A percentile compares a stretch with the other conserved stretches of the same genome.
Conservation (phyloP, 2,888 invertebrate species). For the Arenicola marina region DNA sequence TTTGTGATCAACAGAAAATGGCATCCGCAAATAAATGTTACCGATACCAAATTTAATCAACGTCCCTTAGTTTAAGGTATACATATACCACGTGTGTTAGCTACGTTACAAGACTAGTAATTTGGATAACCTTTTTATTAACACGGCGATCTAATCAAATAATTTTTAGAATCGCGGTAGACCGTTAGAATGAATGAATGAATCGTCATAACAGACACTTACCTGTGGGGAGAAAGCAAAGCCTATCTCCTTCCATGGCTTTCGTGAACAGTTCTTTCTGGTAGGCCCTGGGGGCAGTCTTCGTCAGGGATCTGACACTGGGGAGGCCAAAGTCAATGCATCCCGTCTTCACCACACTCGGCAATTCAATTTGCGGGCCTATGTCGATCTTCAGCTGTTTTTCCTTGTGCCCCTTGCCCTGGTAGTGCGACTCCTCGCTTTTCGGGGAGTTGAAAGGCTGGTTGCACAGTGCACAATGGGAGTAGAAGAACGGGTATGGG, state of each 20-base stretch:
- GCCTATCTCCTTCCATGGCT: conserved; percentile 40
- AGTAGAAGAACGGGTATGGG: background rate
- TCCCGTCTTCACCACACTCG: background rate
- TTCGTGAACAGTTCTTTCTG: conserved; percentile 47
- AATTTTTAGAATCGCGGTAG: background rate
- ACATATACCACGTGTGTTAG: no score
- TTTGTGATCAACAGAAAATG: background rate
- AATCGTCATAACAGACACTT: background rate
- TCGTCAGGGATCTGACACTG: no score
- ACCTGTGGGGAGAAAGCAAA: conserved; percentile 54
- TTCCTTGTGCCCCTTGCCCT: conserved; percentile 30
- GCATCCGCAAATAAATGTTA: no score
- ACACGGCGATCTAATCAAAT: background rate
- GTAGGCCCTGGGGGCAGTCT: conserved; percentile 40
- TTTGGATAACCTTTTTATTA: no score
- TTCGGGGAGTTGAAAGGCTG: conserved; percentile 26
- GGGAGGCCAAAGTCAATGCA: no score
- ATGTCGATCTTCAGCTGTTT: conserved; percentile 22
- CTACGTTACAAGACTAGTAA: background rate
- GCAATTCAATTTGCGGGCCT: background rate
- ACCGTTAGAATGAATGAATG: background rate
- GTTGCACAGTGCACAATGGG: conserved; percentile 19
- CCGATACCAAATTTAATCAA: no score
- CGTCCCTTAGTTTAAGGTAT: no score
- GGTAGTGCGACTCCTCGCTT: conserved; percentile 29